Evolutionary conservation across 2,888 invertebrate species (phyloP).

Genomic region (Plemyria rubiginata): DNA sequence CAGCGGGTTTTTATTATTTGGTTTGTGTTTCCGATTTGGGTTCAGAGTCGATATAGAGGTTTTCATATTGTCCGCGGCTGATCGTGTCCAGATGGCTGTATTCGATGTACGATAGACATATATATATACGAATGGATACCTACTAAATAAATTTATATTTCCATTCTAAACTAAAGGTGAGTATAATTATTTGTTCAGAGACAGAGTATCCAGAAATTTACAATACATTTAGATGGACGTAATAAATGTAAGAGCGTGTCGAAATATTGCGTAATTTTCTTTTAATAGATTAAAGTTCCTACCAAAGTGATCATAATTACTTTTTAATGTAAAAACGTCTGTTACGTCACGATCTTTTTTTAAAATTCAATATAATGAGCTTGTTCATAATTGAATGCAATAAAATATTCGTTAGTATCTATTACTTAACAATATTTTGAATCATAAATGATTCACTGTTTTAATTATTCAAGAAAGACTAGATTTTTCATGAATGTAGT

Average conservation of each 20-base stretch:
- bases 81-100: no score
- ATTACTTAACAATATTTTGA: no score
- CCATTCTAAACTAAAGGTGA: not conserved
- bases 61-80: no score
- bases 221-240: not conserved
- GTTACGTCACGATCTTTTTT: not conserved
- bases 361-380: constrained; percentile 4
- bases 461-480: no score
- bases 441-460: no score
- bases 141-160: not conserved
- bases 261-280: constrained; percentile 1
- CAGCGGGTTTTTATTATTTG: no score
- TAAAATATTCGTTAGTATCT: no score
- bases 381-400: not conserved
- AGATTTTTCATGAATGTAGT: no score
- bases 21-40: no score
- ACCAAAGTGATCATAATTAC: not conserved
- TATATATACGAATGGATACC: no score
- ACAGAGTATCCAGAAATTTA: not conserved
- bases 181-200: not conserved
- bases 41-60: no score
- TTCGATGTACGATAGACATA: no score
- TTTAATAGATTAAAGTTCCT: not conserved
- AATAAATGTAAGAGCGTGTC: not conserved
- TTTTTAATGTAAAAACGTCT: not conserved